Evolutionary conservation across 92 coral and sea anemone species (phyloP).

Genomic region (Epizoanthus scotinus): DNA sequence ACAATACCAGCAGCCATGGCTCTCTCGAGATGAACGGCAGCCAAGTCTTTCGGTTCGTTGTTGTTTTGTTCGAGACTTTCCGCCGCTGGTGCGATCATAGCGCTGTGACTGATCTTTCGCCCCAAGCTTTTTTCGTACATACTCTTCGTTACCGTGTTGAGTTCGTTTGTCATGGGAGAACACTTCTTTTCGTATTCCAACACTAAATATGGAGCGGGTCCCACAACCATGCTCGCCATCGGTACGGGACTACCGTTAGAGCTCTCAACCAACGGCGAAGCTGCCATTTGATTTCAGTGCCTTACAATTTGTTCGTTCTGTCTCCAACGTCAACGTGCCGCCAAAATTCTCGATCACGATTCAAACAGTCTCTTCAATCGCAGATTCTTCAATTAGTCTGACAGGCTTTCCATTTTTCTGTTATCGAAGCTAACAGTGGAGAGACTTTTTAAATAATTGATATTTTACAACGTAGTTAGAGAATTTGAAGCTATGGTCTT

Average conservation of each 20-base stretch:
- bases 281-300: slow-evolving; percentile 6
- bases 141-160: slow-evolving; percentile 82
- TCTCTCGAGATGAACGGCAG: slow-evolving; percentile 82
- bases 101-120: slow-evolving; percentile 65
- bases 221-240: slow-evolving; percentile 66
- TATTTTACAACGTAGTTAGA: too few species aligned
- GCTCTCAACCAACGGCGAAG: slow-evolving; percentile 23
- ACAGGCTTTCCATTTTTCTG: too few species aligned
- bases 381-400: too few species aligned
- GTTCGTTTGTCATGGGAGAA: slow-evolving; percentile 56
- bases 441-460: too few species aligned
- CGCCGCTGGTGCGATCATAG: slow-evolving; percentile 51
- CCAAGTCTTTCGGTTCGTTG: slow-evolving; percentile 59
- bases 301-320: too few species aligned
- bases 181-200: slow-evolving; percentile 77
- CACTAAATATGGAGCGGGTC: slow-evolving; percentile 63
- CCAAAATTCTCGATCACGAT: too few species aligned
- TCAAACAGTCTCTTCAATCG: too few species aligned
- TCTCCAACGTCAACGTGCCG: too few species aligned
- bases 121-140: slow-evolving; percentile 87
- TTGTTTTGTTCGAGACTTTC: slow-evolving; percentile 34
- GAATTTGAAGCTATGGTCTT: too few species aligned
- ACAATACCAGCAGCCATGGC: slow-evolving; percentile 71
- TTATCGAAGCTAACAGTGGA: too few species aligned
- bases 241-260: slow-evolving; percentile 63